Evolutionary conservation across 2,113 vertebrate species (phyloP).

Genomic region (Pollimyrus isidori): DNA sequence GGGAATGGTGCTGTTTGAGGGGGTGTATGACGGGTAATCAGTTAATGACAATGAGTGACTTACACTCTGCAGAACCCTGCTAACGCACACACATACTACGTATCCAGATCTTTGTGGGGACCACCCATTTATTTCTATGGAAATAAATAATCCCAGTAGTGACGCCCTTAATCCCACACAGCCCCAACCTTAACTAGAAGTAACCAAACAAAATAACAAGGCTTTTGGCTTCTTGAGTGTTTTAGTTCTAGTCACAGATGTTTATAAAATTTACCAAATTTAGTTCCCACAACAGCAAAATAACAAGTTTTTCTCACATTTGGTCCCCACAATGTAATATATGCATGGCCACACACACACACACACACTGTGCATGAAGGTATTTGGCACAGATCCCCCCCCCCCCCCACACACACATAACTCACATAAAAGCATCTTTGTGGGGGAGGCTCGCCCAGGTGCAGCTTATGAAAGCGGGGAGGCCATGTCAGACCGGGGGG

Average conservation of each 20-base stretch:
- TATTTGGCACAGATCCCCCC: neutral
- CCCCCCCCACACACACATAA: neutral
- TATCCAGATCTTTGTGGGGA: too few species aligned
- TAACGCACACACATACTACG: neutral
- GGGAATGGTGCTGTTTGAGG: neutral
- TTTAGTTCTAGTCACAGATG: too few species aligned
- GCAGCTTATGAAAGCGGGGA: constrained; percentile 13
- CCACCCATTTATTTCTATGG: too few species aligned
- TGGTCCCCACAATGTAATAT: too few species aligned
- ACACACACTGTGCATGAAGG: neutral
- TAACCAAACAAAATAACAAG: too few species aligned
- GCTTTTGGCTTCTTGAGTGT: too few species aligned
- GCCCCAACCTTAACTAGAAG: too few species aligned
- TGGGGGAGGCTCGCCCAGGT: neutral
- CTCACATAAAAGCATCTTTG: constrained; percentile 14
- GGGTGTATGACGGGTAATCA: neutral
- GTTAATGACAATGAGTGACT: neutral
- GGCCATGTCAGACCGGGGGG: neutral
- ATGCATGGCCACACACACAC: neutral
- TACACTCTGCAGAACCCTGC: neutral
- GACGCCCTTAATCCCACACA: too few species aligned
- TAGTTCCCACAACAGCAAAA: too few species aligned
- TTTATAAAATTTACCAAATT: too few species aligned
- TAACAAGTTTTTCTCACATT: neutral
- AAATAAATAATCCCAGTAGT: too few species aligned